Conservation (phyloP, 2,888 invertebrate genomes). For the Calameuta pallipes region DNA sequence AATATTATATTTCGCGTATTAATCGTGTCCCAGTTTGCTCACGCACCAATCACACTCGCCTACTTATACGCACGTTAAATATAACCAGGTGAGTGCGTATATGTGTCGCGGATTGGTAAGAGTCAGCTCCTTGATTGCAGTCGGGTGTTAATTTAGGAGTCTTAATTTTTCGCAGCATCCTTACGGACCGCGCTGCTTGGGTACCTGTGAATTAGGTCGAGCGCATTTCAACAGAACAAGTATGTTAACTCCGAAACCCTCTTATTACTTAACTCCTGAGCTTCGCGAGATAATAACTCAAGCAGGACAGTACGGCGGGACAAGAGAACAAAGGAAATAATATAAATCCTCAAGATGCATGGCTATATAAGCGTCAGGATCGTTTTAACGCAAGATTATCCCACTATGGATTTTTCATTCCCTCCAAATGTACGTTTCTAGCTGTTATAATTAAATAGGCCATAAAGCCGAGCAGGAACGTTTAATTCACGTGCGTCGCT, state of each 20-base stretch:
- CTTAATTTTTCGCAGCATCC: background rate
- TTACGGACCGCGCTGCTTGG: background rate
- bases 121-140: background rate
- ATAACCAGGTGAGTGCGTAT: background rate
- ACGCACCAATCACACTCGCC: background rate
- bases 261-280: background rate
- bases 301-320: background rate
- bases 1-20: conserved; percentile 3
- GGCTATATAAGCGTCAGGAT: background rate
- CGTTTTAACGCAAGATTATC: background rate
- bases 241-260: background rate
- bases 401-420: background rate
- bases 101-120: background rate
- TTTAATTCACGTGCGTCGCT: background rate
- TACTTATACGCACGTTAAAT: background rate
- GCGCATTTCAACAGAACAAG: background rate
- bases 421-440: background rate
- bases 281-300: background rate
- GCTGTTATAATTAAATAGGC: background rate
- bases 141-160: background rate
- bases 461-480: background rate
- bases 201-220: background rate
- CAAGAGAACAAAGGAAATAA: background rate
- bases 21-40: background rate
- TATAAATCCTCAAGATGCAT: background rate